Base-by-base conservation (phyloP, 2,113 vertebrate species). In the Riparia riparia region DNA sequence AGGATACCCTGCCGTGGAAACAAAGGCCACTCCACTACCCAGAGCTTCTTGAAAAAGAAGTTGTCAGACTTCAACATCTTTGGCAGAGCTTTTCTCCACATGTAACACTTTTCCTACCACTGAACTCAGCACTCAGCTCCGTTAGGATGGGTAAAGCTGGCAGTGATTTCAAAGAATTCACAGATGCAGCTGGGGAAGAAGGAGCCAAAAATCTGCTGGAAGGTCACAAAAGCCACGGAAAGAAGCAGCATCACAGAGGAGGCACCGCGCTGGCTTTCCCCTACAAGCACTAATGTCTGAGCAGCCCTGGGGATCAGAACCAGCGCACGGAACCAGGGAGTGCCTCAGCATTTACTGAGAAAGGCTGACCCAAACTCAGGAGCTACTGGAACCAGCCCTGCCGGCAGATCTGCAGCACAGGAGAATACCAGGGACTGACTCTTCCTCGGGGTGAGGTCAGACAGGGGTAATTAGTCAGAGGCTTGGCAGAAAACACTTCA, bases 291-390 rank as follows among this genome's bases (percentile, higher is more conserved):
- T 17, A 7, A 28, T 1, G 1, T 21, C 34, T 39, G 49, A 47
- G 39, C 93, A 68, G 73, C 26, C 28, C 5, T 22, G n/a, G 70
- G 0, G 5, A 26, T 6, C 65, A 45, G 89, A 50, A 18, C 47
- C 63, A 34, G 61, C 41, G 50, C 32, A 15, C 2, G 0, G n/a
- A 42, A 29, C 18, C 39, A 28, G 31, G 53, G 19, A 76, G 34
- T 5, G 4, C 39, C 3, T 6, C 57, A 20, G 87, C 0, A 1
- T 20, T 29, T 9, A 53, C 0, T 2, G 0, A 0, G 47, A 51
- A 49, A 53, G 13, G 17, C 0, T 0, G 6, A 76, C 28, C 26
- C 1, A 5, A 5, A 37, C 4, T 50, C 39, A 12, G 68, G 68
- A 90, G 61, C 74, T 57, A 29, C 76, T 61, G 83, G 80, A 86